Evolutionary conservation across 2,888 invertebrate genomes (phyloP).

Genomic region (Pilophorus perplexus): DNA sequence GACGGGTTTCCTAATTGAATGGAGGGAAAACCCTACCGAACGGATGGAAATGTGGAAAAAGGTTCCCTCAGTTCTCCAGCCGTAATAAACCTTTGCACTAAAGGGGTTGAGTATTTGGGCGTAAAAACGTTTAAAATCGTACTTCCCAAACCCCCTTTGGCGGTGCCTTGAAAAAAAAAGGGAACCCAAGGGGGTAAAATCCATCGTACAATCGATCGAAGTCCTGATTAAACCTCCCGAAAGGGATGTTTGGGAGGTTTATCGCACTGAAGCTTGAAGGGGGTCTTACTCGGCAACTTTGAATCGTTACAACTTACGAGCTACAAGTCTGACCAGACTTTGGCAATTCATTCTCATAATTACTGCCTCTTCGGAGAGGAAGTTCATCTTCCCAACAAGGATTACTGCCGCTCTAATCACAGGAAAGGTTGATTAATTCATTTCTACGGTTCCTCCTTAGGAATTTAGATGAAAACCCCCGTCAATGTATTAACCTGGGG

Average conservation of each 20-base stretch:
- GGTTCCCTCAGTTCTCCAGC: not conserved
- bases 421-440: not conserved
- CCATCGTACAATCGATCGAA: not conserved
- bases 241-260: not conserved
- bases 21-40: not conserved
- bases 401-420: not conserved
- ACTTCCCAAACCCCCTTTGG: not conserved
- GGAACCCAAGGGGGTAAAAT: not conserved
- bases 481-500: no score
- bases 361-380: not conserved
- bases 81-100: not conserved
- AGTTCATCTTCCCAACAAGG: not conserved
- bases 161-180: not conserved
- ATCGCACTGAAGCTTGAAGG: not conserved
- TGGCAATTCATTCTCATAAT: conserved; percentile 20
- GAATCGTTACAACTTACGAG: not conserved
- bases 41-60: conserved; percentile 1
- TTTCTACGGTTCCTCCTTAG: no score
- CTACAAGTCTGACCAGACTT: conserved; percentile 1
- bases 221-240: conserved; percentile 16
- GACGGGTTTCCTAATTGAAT: conserved; percentile 2
- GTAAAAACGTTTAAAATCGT: conserved; percentile 29
- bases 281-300: conserved; percentile 17
- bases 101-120: conserved; percentile 14
- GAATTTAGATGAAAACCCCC: no score